Evolutionary conservation across 2,888 invertebrate genomes (phyloP).

Genomic region (Euzophera pinguis): DNA sequence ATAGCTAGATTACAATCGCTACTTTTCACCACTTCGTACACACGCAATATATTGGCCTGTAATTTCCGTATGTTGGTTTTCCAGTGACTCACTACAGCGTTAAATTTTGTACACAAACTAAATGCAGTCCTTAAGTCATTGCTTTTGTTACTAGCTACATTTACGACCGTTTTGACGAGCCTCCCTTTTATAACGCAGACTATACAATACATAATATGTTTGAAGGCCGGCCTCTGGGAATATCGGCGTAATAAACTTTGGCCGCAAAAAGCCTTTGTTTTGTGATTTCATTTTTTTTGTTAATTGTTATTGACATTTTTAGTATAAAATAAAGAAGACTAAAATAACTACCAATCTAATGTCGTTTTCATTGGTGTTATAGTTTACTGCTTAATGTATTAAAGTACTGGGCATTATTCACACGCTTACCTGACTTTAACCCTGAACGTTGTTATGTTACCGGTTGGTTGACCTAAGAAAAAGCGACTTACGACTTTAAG

Average conservation of each 20-base stretch:
- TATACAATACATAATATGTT: constrained; percentile 11
- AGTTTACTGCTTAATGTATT: too few relatives aligned
- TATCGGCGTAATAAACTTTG: constrained; percentile 40
- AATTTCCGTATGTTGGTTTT: constrained; percentile 40
- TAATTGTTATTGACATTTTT: too few relatives aligned
- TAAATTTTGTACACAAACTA: constrained; percentile 26
- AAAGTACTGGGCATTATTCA: too few relatives aligned
- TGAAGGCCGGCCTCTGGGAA: constrained; percentile 21
- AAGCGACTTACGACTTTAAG: too few relatives aligned
- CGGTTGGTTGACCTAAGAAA: too few relatives aligned
- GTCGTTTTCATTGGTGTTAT: too few relatives aligned
- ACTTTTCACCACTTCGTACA: constrained; percentile 22
- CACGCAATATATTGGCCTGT: constrained; percentile 45
- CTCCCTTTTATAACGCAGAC: constrained; percentile 2
- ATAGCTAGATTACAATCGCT: constrained; percentile 14
- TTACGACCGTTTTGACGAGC: constrained; percentile 12
- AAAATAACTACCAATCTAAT: too few relatives aligned
- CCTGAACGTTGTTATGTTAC: too few relatives aligned
- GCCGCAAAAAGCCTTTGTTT: constrained; percentile 31
- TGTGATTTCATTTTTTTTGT: too few relatives aligned
- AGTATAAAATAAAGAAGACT: too few relatives aligned
- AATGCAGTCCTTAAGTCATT: constrained; percentile 4
- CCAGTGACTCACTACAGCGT: constrained; percentile 44
- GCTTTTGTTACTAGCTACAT: constrained; percentile 11
- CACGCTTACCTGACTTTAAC: too few relatives aligned